phyloP scores from a whole-genome alignment of 1,140 invertebrate species.

The Piezodorus guildinii region DNA sequence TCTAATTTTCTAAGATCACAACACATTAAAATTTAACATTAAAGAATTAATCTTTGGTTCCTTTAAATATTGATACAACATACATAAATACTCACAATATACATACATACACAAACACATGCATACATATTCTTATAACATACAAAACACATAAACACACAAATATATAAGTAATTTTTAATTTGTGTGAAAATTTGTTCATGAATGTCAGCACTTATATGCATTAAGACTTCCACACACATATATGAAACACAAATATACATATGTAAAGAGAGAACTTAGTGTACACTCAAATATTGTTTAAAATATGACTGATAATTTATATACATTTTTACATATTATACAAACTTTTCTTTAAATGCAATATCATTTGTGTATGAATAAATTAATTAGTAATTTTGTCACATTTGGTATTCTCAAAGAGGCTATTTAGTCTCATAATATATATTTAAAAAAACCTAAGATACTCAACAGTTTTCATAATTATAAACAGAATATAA shows the following conservation, averaged over 20 bases:
- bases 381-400: too few relatives aligned
- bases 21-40: slow-evolving; percentile 4
- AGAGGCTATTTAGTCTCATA: too few relatives aligned
- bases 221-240: neutral
- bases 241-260: slow-evolving; percentile 1
- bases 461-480: too few relatives aligned
- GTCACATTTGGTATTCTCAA: too few relatives aligned
- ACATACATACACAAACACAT: neutral
- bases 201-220: neutral
- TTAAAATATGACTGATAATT: too few relatives aligned
- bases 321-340: too few relatives aligned
- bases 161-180: neutral
- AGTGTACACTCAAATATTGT: too few relatives aligned
- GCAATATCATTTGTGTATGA: too few relatives aligned
- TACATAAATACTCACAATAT: neutral
- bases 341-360: too few relatives aligned
- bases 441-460: too few relatives aligned
- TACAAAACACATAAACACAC: neutral
- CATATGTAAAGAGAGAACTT: neutral
- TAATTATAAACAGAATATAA: too few relatives aligned
- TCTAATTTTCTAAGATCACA: slow-evolving; percentile 2
- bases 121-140: neutral
- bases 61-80: neutral
- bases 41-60: slow-evolving; percentile 9
- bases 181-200: neutral